phyloP scores from a whole-genome alignment of 2,888 invertebrate genomes.

The Amblyteles armatorius region DNA sequence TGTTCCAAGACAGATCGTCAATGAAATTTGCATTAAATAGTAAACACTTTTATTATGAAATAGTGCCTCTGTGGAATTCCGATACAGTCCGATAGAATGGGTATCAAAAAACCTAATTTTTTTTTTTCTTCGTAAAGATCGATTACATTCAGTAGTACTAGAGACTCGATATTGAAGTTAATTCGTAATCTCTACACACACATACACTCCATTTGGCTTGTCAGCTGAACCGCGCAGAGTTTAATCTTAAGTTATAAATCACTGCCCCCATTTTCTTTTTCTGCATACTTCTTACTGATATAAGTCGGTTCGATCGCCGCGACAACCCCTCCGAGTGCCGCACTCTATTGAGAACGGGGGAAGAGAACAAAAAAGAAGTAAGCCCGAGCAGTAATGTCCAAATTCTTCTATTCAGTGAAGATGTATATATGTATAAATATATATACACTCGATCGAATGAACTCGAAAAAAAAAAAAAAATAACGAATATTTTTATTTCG shows the following conservation, averaged over 20 bases:
- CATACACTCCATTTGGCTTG: slow-evolving; percentile 61
- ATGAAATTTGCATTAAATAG: slow-evolving; percentile 39
- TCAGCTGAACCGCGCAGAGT: slow-evolving; percentile 59
- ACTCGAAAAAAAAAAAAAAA: slow-evolving; percentile 44
- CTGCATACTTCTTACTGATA: slow-evolving; percentile 29
- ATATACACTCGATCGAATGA: slow-evolving; percentile 33
- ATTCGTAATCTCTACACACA: slow-evolving; percentile 49
- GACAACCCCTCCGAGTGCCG: slow-evolving; percentile 14
- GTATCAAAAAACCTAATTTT: slow-evolving; percentile 65
- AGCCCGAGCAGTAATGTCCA: slow-evolving; percentile 16
- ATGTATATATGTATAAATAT: slow-evolving; percentile 34
- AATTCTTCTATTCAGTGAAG: slow-evolving; percentile 16
- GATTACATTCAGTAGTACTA: slow-evolving; percentile 60
- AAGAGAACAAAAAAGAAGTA: slow-evolving; percentile 13
- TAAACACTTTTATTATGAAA: slow-evolving; percentile 68
- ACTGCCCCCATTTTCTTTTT: slow-evolving; percentile 43
- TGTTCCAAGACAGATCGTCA: neutral
- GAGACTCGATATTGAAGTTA: slow-evolving; percentile 41
- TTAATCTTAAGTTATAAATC: slow-evolving; percentile 55
- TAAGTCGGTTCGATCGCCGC: slow-evolving; percentile 26
- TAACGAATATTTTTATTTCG: slow-evolving; percentile 57
- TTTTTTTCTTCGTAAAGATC: slow-evolving; percentile 44
- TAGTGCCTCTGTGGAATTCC: slow-evolving; percentile 65
- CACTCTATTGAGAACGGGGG: slow-evolving; percentile 21
- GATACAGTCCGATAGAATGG: slow-evolving; percentile 64